Percentiles rank a stretch among this genome's conserved stretches.
These are phyloP conservation scores for Cololabis saira DNA, from an alignment of 2,113 vertebrate genomes.

Conservation along the genomic window DNA sequence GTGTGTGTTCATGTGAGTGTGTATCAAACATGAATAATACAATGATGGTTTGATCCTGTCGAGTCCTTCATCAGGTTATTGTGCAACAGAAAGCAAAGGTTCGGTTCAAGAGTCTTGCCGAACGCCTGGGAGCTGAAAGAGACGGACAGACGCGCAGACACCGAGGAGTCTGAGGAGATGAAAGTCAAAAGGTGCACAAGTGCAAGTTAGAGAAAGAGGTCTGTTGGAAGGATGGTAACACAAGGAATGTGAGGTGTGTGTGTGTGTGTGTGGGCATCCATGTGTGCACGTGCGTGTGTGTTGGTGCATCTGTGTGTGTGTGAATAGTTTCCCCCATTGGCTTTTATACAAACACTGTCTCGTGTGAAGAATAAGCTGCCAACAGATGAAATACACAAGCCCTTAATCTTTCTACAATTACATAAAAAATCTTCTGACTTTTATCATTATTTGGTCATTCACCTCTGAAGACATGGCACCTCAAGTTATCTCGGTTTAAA, in stretches of 20 bases:
- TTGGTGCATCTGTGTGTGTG: too few species aligned
- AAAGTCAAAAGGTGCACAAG: neutral
- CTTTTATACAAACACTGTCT: too few species aligned
- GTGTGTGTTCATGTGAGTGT: conserved; percentile 1
- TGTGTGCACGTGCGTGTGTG: neutral
- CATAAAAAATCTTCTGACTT: too few species aligned
- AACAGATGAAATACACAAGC: too few species aligned
- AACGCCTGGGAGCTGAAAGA: neutral
- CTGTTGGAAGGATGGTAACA: too few species aligned
- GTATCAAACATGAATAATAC: conserved; percentile 51
- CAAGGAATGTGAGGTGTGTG: neutral
- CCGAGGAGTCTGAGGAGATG: neutral
- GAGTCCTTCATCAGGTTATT: conserved; percentile 32
- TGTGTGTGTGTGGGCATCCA: neutral
- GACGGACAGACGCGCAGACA: neutral
- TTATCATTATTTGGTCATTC: too few species aligned
- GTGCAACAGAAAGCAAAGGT: neutral
- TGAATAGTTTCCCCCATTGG: too few species aligned
- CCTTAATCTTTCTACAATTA: too few species aligned
- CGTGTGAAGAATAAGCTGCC: too few species aligned
- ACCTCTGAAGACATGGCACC: too few species aligned
- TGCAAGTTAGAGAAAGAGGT: too few species aligned
- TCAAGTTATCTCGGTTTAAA: too few species aligned
- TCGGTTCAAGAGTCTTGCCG: neutral
- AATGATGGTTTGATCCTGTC: conserved; percentile 22